Base-by-base conservation (phyloP, 2,797 vertebrate genomes). In the Sebastes hubbsi region DNA sequence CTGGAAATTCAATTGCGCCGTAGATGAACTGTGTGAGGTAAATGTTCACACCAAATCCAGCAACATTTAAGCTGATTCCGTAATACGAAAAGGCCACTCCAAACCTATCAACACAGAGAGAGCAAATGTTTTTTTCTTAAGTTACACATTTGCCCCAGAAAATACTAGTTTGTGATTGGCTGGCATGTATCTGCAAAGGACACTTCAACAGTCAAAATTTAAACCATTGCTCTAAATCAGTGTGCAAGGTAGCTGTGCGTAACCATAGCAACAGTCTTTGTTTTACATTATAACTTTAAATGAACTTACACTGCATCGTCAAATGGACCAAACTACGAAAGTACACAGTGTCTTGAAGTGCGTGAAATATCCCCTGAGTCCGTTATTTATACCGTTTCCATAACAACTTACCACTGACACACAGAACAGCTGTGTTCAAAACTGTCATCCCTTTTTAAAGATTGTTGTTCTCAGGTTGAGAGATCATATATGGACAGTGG, bases 1-100 rank as follows among this genome's bases (percentile, higher is more conserved):
- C 91, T 24, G 97, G 97, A 34, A 98, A 16, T 88, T 98, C 97
- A 56, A 93, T 95, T 2, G 65, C 18, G 0, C 95, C 96, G 1
- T 96, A 97, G 73, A 97, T 91, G 88, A 98, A 96, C 89, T 97
- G 97, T 5, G 95, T 97, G 71, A 97, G 82, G 76, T 97, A 97
- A 73, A 97, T 89, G 68, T 92, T 95, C 64, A 97, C 85, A 27
- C 96, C 96, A 78, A 98, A 96, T 32, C 95, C 95, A 0, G 85
- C 85, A 18, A 97, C 72, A 25, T 97, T 96, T 77, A 98, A 85
- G 89, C 95, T 97, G 88, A 97, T 95, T 78, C 96, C 96, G 0
- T 98, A 98, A 36, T 97, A 98, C 10, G 95, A 94, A 80, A 95
- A 96, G 54, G 96, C 95, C 70, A 96, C 94, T 3, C 95, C 96